Percentiles rank a stretch among this genome's conserved stretches.
Conservation (phyloP, 2,888 invertebrate genomes). For the Caenorhabditis afra region DNA sequence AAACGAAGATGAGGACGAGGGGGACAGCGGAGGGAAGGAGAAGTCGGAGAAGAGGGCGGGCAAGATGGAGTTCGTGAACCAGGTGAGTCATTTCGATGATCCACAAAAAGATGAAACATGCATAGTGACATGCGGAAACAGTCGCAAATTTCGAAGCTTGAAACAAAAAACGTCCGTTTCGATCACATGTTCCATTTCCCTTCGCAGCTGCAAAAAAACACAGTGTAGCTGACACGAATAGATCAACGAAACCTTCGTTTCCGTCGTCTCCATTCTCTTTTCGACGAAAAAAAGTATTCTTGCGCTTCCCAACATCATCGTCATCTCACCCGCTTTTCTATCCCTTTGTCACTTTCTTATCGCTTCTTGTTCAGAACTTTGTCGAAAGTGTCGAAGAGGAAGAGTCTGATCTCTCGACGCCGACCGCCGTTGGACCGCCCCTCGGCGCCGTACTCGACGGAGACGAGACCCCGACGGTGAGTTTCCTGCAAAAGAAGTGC, state of each 20-base stretch:
- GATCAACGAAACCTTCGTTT: neutral
- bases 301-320: neutral
- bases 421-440: constrained; percentile 53
- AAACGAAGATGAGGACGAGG: constrained; percentile 19
- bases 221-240: neutral
- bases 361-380: constrained; percentile 47
- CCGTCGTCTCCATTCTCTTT: neutral
- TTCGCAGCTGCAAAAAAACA: no score
- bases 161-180: no score
- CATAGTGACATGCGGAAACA: no score
- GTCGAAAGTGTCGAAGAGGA: constrained; percentile 52
- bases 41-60: constrained; percentile 4
- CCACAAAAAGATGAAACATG: no score
- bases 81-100: constrained; percentile 19
- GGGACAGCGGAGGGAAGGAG: constrained; percentile 7
- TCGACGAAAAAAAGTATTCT: constrained; percentile 5
- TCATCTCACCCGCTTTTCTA: neutral
- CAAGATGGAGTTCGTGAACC: constrained; percentile 56
- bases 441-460: constrained; percentile 33
- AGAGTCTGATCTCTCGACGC: constrained; percentile 59
- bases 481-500: neutral
- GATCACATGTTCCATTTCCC: neutral
- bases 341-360: constrained; percentile 1
- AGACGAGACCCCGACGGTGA: constrained; percentile 50
- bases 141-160: no score